Percentiles rank a stretch among this genome's conserved stretches.
phyloP scores from a whole-genome alignment of 2,888 invertebrate species.

The Andrena bicolor region DNA sequence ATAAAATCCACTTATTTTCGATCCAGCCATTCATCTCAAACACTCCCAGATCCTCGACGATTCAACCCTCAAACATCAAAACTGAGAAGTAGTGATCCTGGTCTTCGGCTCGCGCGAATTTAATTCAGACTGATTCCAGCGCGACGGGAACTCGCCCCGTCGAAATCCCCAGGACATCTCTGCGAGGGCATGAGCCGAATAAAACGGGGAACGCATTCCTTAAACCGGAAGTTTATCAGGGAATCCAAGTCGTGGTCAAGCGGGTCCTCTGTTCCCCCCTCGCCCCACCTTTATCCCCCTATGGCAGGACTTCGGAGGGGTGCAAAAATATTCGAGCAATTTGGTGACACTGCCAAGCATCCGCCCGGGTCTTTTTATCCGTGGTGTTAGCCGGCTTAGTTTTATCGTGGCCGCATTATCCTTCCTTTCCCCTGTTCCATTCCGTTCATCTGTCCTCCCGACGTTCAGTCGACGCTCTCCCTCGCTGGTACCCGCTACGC shows the following conservation, averaged over 20 bases:
- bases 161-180: slow-evolving; percentile 48
- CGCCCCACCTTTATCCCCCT: slow-evolving; percentile 29
- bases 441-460: slow-evolving; percentile 50
- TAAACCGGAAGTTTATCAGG: slow-evolving; percentile 80
- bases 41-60: too few species aligned
- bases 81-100: neutral
- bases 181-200: slow-evolving; percentile 52
- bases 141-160: slow-evolving; percentile 15
- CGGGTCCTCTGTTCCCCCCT: slow-evolving; percentile 42
- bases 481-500: slow-evolving; percentile 28
- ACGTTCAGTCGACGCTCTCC: slow-evolving; percentile 45
- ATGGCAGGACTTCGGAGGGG: slow-evolving; percentile 47
- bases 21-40: too few species aligned
- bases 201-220: slow-evolving; percentile 73
- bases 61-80: neutral
- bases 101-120: slow-evolving; percentile 12
- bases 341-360: slow-evolving; percentile 81
- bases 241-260: slow-evolving; percentile 70
- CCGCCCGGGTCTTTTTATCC: slow-evolving; percentile 78
- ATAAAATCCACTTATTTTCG: too few species aligned
- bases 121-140: slow-evolving; percentile 23
- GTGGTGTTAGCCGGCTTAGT: slow-evolving; percentile 81
- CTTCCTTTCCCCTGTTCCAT: slow-evolving; percentile 65
- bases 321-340: slow-evolving; percentile 82
- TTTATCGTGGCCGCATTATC: slow-evolving; percentile 82